Conservation (phyloP, 2,113 vertebrate genomes). For the Semnopithecus entellus region DNA sequence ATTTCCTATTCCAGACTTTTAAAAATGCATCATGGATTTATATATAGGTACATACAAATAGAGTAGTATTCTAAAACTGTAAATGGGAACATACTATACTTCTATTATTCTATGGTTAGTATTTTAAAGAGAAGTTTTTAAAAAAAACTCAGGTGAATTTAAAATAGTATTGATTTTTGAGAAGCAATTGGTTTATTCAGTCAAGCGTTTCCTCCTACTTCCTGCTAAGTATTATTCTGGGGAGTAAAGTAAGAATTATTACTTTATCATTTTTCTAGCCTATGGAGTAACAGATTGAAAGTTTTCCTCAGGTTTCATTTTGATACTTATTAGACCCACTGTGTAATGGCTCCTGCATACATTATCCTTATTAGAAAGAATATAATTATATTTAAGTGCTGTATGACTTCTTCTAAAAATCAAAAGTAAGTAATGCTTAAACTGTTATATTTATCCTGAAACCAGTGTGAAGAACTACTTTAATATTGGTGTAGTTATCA, state of each 20-base stretch:
- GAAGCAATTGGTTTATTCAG: not conserved
- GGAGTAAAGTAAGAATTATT: not conserved
- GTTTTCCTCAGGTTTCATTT: not conserved
- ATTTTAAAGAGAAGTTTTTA: slow-evolving; percentile 32
- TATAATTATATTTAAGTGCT: not conserved
- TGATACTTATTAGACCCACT: not conserved
- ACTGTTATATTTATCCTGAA: not conserved
- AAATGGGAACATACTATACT: not conserved
- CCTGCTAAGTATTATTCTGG: not conserved
- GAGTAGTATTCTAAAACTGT: slow-evolving; percentile 20
- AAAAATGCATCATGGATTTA: not conserved
- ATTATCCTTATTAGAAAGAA: not conserved
- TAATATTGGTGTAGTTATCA: not conserved
- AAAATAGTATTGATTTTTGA: not conserved
- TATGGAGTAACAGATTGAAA: not conserved
- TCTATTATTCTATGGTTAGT: not conserved
- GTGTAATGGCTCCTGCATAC: not conserved
- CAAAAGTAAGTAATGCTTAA: not conserved
- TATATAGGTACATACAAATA: not conserved
- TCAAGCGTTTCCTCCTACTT: not conserved
- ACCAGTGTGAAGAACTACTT: not conserved
- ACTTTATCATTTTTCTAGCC: not conserved
- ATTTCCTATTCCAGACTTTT: not conserved
- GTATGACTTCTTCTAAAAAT: not conserved
- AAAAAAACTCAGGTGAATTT: not conserved